These are phyloP conservation scores for Astur gentilis DNA, from an alignment of 2,113 vertebrate species.

Conservation along the genomic window DNA sequence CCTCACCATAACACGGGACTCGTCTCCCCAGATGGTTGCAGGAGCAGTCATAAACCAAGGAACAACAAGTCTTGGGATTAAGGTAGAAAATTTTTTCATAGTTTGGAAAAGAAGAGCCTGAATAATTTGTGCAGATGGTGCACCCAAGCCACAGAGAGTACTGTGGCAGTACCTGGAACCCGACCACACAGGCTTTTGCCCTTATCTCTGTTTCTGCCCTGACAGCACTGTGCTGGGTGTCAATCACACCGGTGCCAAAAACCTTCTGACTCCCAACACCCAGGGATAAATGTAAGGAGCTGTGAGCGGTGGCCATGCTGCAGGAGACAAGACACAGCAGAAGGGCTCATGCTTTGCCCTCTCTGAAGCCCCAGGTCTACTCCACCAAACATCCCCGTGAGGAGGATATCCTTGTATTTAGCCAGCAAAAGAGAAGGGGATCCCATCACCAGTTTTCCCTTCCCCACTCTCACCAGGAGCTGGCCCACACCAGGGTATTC, in stretches of 20 bases:
- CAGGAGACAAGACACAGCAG: background rate
- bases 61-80: background rate
- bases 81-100: background rate
- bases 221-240: background rate
- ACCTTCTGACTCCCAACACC: background rate
- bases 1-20: background rate
- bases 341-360: background rate
- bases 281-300: background rate
- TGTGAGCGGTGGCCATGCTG: background rate
- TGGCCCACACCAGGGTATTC: fast-evolving
- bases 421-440: background rate
- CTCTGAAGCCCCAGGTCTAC: background rate
- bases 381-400: fast-evolving
- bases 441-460: background rate
- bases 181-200: fast-evolving
- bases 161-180: background rate
- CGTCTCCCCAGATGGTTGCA: background rate
- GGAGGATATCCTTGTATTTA: background rate
- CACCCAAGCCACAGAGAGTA: background rate
- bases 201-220: background rate
- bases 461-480: background rate
- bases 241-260: background rate
- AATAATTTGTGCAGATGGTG: background rate
- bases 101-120: background rate
- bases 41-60: background rate